These are phyloP conservation scores for Allobates femoralis DNA, from an alignment of 2,797 vertebrate species.

Conservation along the genomic window DNA sequence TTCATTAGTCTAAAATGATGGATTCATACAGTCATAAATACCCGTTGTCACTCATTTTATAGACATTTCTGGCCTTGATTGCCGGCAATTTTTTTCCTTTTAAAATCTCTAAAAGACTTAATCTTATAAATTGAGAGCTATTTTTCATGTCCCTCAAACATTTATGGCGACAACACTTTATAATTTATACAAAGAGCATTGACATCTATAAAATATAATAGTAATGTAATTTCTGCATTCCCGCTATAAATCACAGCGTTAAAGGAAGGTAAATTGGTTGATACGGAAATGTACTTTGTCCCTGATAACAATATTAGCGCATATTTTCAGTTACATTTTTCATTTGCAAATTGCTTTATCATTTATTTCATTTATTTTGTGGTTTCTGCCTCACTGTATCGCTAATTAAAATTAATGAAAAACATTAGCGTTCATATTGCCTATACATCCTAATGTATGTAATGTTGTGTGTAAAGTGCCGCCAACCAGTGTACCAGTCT, in stretches of 20 bases:
- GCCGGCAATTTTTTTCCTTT: slow-evolving; percentile 31
- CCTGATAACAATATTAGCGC: neutral
- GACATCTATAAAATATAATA: slow-evolving; percentile 11
- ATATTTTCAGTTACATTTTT: neutral
- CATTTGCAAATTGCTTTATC: neutral
- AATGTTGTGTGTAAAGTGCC: neutral
- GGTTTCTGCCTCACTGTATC: neutral
- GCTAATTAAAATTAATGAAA: neutral
- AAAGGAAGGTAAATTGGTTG: slow-evolving; percentile 1
- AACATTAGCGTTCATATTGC: neutral
- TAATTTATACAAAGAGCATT: slow-evolving; percentile 25
- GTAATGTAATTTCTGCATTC: neutral
- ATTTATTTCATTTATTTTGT: neutral
- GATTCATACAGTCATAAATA: slow-evolving; percentile 44
- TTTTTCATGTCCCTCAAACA: slow-evolving; percentile 26
- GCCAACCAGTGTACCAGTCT: neutral
- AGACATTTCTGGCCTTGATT: slow-evolving; percentile 21
- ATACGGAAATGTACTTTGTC: neutral
- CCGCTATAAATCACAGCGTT: neutral
- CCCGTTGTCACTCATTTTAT: slow-evolving; percentile 41
- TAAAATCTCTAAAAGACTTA: slow-evolving; percentile 28
- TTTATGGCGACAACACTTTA: neutral
- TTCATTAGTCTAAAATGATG: slow-evolving; percentile 46
- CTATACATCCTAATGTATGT: neutral
- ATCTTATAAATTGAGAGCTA: neutral